A percentile compares a stretch with the other conserved stretches of the same genome.
These are phyloP conservation scores for Philopotamus ludificatus DNA, from an alignment of 1,140 invertebrate species.

Conservation along the genomic window DNA sequence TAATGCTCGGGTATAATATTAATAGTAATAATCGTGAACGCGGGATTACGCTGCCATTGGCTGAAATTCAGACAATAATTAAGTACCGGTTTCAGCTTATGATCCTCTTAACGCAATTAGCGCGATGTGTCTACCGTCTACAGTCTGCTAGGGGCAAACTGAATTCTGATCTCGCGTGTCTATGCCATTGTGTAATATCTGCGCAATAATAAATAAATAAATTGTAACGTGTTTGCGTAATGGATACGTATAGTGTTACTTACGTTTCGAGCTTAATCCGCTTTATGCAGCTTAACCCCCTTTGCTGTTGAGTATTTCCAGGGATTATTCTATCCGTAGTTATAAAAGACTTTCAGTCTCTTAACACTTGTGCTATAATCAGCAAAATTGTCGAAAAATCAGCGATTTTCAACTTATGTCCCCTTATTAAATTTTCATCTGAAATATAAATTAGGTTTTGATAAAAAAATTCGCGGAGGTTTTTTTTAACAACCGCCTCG, in stretches of 20 bases:
- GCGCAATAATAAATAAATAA: too few species aligned
- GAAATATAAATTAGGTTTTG: too few species aligned
- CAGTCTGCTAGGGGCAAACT: too few species aligned
- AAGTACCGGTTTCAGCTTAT: constrained; percentile 9
- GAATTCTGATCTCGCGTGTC: too few species aligned
- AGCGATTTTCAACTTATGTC: too few species aligned
- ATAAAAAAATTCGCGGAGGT: too few species aligned
- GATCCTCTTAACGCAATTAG: constrained; percentile 28
- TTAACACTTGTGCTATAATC: background rate
- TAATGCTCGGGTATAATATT: too few species aligned
- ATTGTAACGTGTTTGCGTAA: too few species aligned
- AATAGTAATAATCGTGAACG: background rate
- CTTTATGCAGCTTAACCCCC: background rate
- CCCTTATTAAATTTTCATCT: too few species aligned
- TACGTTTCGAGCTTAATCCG: background rate
- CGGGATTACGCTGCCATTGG: background rate
- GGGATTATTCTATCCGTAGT: background rate
- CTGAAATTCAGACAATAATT: constrained; percentile 6
- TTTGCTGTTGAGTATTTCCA: background rate
- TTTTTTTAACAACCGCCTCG: too few species aligned
- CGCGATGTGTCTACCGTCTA: background rate
- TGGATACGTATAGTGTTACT: background rate
- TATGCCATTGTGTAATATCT: too few species aligned
- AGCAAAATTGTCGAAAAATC: too few species aligned
- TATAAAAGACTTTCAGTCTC: background rate